A percentile compares a stretch with the other conserved stretches of the same genome.
Evolutionary conservation across 37 sponge, comb jelly and placozoan genomes (phyloP).

Genomic region (Amphimedon queenslandica): DNA sequence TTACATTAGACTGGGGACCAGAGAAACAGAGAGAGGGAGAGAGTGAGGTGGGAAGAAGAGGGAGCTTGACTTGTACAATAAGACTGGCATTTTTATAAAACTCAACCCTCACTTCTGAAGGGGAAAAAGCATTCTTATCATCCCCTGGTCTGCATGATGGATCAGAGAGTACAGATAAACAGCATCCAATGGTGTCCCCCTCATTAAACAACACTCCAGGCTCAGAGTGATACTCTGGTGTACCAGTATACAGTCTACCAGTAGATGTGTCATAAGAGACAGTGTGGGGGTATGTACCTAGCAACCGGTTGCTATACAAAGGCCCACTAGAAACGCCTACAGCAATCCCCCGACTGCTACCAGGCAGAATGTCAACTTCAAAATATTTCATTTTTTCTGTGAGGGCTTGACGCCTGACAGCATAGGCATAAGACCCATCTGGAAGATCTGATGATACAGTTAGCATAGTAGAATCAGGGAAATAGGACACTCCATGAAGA

Average conservation of each 20-base stretch:
- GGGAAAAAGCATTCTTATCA: neutral
- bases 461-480: no score
- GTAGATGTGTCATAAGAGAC: conserved; percentile 23
- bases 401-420: no score
- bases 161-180: conserved; percentile 2
- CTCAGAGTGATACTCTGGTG: neutral
- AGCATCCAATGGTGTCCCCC: conserved; percentile 76
- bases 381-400: conserved; percentile 55
- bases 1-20: conserved; percentile 17
- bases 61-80: conserved; percentile 1
- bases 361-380: conserved; percentile 41
- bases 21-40: conserved; percentile 46
- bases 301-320: conserved; percentile 20
- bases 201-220: neutral
- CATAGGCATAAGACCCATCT: no score
- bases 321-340: conserved; percentile 36
- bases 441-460: no score
- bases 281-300: conserved; percentile 26
- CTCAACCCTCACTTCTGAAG: conserved; percentile 9
- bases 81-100: conserved; percentile 39
- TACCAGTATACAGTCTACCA: neutral
- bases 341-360: neutral
- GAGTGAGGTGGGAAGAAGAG: conserved; percentile 34
- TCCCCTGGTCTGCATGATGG: neutral
- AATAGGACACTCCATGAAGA: no score